Evolutionary conservation across 1,140 invertebrate genomes (phyloP).

Genomic region (Megathymus violae): DNA sequence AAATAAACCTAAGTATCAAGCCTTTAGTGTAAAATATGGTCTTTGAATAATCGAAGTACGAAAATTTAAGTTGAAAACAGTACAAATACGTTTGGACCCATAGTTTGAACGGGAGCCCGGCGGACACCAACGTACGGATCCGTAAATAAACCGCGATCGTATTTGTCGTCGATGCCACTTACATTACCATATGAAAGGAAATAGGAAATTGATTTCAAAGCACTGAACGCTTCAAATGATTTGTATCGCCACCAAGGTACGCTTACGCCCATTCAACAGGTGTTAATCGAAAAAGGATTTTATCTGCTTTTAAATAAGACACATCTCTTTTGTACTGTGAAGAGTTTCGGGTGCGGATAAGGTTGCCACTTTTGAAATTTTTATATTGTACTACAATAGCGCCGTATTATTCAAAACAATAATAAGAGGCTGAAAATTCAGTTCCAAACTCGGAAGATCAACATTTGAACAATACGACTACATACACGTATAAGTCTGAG

Average conservation of each 20-base stretch:
- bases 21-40: too few relatives aligned
- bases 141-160: constrained; percentile 31
- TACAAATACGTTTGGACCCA: background rate
- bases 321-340: background rate
- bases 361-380: too few relatives aligned
- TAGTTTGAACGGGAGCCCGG: background rate
- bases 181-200: constrained; percentile 58
- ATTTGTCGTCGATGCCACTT: constrained; percentile 44
- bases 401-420: too few relatives aligned
- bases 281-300: constrained; percentile 2
- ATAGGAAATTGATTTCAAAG: constrained; percentile 58
- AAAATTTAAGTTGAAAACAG: background rate
- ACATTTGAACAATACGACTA: too few relatives aligned
- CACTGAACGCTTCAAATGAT: constrained; percentile 54
- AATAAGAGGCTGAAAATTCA: too few relatives aligned
- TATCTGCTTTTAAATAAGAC: background rate
- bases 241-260: constrained; percentile 36
- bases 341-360: background rate
- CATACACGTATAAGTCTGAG: too few relatives aligned
- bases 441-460: too few relatives aligned
- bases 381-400: too few relatives aligned
- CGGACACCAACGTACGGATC: background rate
- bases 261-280: constrained; percentile 15
- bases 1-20: too few relatives aligned
- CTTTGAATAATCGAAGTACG: too few relatives aligned